Conservation (phyloP, 2,797 vertebrate species). For the Sciaenops ocellatus region DNA sequence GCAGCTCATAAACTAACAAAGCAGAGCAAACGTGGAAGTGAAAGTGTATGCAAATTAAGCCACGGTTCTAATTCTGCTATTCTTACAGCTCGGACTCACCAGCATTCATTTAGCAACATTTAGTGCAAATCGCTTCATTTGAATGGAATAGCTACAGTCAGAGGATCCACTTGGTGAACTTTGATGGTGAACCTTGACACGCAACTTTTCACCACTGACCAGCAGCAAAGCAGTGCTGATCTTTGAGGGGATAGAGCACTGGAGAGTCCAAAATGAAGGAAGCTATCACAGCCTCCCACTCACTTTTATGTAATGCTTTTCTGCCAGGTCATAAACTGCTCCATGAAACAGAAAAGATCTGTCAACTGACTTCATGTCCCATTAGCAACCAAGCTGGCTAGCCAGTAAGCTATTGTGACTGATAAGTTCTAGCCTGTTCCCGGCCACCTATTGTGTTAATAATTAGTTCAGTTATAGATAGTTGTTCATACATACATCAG, state of each 20-base stretch:
- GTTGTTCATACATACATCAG: not conserved
- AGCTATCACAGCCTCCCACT: not conserved
- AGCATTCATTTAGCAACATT: not conserved
- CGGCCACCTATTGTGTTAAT: too few relatives aligned
- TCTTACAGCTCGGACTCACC: too few relatives aligned
- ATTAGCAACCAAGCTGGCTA: not conserved
- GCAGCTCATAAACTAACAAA: not conserved
- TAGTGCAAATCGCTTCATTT: not conserved
- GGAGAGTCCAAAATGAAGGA: not conserved
- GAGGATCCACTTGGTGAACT: not conserved
- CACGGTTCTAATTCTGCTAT: not conserved
- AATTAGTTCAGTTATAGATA: not conserved
- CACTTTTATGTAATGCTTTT: not conserved
- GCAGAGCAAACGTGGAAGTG: conserved; percentile 22
- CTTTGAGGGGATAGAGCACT: not conserved
- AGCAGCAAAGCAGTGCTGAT: not conserved
- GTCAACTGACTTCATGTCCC: too few relatives aligned
- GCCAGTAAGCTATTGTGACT: too few relatives aligned
- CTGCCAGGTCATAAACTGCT: not conserved
- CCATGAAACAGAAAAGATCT: too few relatives aligned
- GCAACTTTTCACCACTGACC: not conserved
- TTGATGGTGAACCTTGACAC: not conserved
- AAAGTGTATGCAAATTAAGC: conserved; percentile 14
- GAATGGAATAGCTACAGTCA: not conserved
- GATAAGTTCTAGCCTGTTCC: not conserved